phyloP scores from a whole-genome alignment of 2,113 vertebrate species.

The Passer domesticus region DNA sequence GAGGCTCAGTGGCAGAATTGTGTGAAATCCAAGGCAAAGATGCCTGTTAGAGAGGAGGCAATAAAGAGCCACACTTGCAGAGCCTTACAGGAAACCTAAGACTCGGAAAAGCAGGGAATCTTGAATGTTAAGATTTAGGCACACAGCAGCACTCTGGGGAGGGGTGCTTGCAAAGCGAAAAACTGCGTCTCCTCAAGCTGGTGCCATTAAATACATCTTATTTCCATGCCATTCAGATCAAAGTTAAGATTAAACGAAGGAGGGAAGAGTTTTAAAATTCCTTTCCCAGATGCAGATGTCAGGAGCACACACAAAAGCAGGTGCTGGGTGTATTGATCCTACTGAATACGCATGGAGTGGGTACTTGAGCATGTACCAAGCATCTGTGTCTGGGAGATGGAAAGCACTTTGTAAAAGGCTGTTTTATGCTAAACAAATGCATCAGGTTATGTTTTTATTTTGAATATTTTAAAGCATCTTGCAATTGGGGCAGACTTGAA shows the following conservation, averaged over 20 bases:
- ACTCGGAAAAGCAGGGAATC: background rate
- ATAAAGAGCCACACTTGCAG: background rate
- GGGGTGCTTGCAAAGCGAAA: background rate
- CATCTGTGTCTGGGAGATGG: conserved; percentile 22
- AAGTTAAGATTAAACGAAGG: background rate
- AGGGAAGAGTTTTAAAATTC: background rate
- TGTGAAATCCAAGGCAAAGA: background rate
- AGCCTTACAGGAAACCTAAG: background rate
- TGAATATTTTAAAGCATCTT: conserved; percentile 43
- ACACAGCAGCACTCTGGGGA: background rate
- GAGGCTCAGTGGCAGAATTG: background rate
- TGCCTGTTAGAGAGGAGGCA: background rate
- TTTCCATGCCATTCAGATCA: background rate
- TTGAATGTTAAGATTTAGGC: background rate
- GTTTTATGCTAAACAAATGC: conserved; percentile 39
- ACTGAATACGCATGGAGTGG: conserved; percentile 19
- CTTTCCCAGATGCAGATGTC: conserved; percentile 22
- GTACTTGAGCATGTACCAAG: conserved; percentile 50
- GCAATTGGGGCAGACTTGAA: background rate
- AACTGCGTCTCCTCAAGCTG: background rate
- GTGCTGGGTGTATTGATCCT: conserved; percentile 32
- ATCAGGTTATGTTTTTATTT: conserved; percentile 51
- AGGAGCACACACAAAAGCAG: conserved; percentile 46
- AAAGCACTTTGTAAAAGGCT: background rate
- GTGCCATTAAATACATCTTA: background rate